Evolutionary conservation across 64 coral and sea anemone species (phyloP), one percentile per base, ranked within the genome.

Genomic region (Actinia equina): DNA sequence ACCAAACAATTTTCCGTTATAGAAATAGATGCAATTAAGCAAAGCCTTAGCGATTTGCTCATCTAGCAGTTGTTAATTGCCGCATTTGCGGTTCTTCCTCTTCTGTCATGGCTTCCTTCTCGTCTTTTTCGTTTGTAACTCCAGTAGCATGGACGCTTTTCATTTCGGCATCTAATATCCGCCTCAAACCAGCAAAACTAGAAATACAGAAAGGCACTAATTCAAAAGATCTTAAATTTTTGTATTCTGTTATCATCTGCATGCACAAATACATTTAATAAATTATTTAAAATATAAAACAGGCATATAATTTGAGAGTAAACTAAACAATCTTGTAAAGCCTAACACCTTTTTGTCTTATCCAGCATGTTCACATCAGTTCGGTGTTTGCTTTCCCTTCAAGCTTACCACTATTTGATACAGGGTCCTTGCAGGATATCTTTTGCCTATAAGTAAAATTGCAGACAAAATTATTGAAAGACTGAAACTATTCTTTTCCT

Each of bases 1-100:
- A 30, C 91, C 79, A 54, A 92, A 88, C 46, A 87, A 23, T 85
- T 93, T 88, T 1, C 60, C 77, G 23, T 80, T 80, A 80, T 80
- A 80, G 45, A 80, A 80, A 80, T 80, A 80, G 17, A 80, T 80
- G 20, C 17, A 22, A 80, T 80, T 44, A 6, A 63, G 60, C 60
- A 80, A 37, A 80, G 23, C 77, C 45, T 23, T 80, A 37, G 77
- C 77, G 23, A 7, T 80, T 51, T 43, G 13, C 15, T 80, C 45
- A 80, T n/a, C 77, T 80, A 44, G 23, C 77, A 80, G 16, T 37
- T 23, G 30, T 23, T 42, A 17, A 80, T 51, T 80, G 77, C 77
- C 77, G 26, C 77, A 80, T 44, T 80, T 51, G 77, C 18, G 23
- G 17, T 26, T 80, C 77, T 80, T 80, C 77, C 23, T 42, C 60